Conservation (phyloP, 2,888 invertebrate genomes). For the Coelopa pilipes region DNA sequence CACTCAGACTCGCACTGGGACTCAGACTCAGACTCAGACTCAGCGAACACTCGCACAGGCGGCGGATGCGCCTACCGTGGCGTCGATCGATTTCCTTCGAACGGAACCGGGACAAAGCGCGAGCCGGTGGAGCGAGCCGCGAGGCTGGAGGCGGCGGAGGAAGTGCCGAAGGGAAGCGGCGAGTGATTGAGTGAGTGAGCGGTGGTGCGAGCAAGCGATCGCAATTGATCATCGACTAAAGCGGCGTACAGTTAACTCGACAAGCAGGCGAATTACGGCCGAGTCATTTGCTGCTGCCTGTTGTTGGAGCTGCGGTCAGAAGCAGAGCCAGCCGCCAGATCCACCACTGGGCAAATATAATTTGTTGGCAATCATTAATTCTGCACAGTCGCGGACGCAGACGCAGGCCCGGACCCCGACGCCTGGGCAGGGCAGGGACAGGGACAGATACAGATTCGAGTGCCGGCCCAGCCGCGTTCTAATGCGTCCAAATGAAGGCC, state of each 20-base stretch:
- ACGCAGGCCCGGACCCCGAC: slow-evolving; percentile 18
- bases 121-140: too few species aligned
- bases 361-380: slow-evolving; percentile 28
- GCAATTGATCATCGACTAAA: slow-evolving; percentile 26
- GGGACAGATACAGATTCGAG: too few species aligned
- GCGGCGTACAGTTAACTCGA: slow-evolving; percentile 11
- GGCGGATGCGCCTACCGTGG: too few species aligned
- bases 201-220: background rate
- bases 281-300: background rate
- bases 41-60: too few species aligned
- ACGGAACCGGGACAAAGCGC: too few species aligned
- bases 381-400: slow-evolving; percentile 23
- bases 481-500: slow-evolving; percentile 25
- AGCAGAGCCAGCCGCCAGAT: background rate
- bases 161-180: background rate
- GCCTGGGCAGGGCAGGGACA: too few species aligned
- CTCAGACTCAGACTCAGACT: too few species aligned
- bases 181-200: background rate
- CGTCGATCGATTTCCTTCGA: too few species aligned
- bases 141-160: background rate
- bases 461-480: too few species aligned
- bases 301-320: background rate
- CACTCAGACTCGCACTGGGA: too few species aligned
- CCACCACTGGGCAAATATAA: background rate
- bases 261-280: slow-evolving; percentile 9